Percentiles rank a stretch among this genome's conserved stretches.
These are phyloP conservation scores for Suncus etruscus DNA, from an alignment of 2,113 vertebrate species.

Conservation along the genomic window DNA sequence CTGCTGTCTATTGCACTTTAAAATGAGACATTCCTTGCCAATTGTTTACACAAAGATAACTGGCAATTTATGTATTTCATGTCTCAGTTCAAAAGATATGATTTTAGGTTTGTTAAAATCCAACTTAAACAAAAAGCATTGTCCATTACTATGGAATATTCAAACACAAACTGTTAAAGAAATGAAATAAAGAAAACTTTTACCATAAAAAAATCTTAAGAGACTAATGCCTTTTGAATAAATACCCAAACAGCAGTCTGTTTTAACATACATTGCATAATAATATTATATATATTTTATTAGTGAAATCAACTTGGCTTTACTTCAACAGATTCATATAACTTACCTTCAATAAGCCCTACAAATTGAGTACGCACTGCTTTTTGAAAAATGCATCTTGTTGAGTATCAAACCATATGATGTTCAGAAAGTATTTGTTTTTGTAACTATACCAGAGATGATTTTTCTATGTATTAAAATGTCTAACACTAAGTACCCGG, in stretches of 20 bases:
- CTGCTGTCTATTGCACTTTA: no score
- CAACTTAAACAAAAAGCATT: neutral
- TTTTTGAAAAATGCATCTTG: neutral
- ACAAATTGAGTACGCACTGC: constrained; percentile 15
- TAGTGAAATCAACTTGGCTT: constrained; percentile 29
- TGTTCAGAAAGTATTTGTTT: neutral
- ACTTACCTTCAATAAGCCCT: constrained; percentile 6
- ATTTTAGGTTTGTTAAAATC: neutral
- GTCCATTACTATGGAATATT: neutral
- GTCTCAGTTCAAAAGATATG: neutral
- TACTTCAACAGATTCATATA: constrained; percentile 49
- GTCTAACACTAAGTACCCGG: neutral
- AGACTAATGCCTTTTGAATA: neutral
- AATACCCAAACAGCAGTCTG: neutral
- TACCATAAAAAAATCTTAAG: neutral
- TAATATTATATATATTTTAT: neutral
- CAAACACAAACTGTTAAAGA: neutral
- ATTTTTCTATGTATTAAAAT: constrained; percentile 35
- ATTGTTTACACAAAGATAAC: no score
- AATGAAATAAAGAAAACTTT: neutral
- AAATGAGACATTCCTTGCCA: no score
- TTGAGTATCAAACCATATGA: neutral
- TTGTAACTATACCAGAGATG: neutral
- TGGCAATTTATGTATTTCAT: neutral
- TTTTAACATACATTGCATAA: neutral